A percentile compares a stretch with the other conserved stretches of the same genome.
These are phyloP conservation scores for Helleia helle DNA, from an alignment of 2,888 invertebrate genomes.

Conservation along the genomic window DNA sequence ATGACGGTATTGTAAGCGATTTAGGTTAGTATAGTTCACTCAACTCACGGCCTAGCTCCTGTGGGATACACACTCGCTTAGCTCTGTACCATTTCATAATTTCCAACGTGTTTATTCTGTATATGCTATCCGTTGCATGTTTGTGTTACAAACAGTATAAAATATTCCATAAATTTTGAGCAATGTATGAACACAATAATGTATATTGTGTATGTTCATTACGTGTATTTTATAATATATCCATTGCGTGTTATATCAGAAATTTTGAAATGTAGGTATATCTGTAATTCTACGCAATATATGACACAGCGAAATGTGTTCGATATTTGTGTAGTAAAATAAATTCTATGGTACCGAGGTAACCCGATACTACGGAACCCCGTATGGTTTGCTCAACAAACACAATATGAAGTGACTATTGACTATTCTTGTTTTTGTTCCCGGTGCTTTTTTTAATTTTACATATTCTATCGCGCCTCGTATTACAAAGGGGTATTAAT, in stretches of 20 bases:
- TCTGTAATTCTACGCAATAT: constrained; percentile 25
- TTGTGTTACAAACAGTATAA: too few relatives aligned
- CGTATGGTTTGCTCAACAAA: constrained; percentile 64
- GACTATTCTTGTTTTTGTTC: constrained; percentile 66
- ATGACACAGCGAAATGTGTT: constrained; percentile 9
- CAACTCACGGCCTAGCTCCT: constrained; percentile 57
- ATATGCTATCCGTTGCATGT: too few relatives aligned
- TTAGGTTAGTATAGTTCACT: constrained; percentile 65
- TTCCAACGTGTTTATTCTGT: too few relatives aligned
- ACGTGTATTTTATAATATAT: constrained; percentile 10
- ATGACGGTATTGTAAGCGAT: constrained; percentile 56
- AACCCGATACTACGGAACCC: constrained; percentile 60
- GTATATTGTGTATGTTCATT: constrained; percentile 17
- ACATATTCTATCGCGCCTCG: constrained; percentile 57
- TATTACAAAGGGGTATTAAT: constrained; percentile 54
- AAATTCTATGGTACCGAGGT: constrained; percentile 31
- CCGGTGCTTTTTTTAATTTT: constrained; percentile 54
- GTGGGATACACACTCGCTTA: too few relatives aligned
- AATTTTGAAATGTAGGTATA: not conserved
- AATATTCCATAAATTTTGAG: too few relatives aligned
- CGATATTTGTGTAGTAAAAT: constrained; percentile 15
- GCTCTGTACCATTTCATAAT: too few relatives aligned
- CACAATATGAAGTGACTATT: constrained; percentile 72
- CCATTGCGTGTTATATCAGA: constrained; percentile 27
- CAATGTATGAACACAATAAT: constrained; percentile 43